Evolutionary conservation across 2,797 vertebrate genomes (phyloP).

Genomic region (Peromyscus aztecus): DNA sequence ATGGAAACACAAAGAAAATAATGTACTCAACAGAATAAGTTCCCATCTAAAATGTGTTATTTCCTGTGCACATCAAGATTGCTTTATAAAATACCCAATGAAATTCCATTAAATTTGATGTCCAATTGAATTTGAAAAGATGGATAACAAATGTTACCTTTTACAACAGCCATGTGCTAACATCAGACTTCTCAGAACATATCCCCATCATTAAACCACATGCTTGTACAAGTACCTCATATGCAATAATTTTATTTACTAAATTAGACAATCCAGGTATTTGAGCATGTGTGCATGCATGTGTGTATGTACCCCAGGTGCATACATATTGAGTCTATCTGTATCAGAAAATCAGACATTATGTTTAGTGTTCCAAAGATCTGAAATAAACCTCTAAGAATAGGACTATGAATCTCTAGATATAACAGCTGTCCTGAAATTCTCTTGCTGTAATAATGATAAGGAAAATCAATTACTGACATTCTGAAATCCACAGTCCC

Average conservation of each 20-base stretch:
- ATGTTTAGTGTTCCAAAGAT: background rate
- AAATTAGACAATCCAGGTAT: background rate
- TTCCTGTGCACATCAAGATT: background rate
- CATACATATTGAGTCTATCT: background rate
- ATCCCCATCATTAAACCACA: background rate
- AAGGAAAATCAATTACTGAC: background rate
- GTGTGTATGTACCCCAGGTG: background rate
- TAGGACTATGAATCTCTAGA: background rate
- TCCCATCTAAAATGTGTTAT: background rate
- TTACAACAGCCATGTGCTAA: background rate
- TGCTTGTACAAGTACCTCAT: background rate
- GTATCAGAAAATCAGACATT: conserved; percentile 2
- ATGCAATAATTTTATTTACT: conserved; percentile 20
- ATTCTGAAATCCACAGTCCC: conserved; percentile 3
- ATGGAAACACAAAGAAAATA: conserved; percentile 39
- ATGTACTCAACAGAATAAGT: background rate
- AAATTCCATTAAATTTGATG: background rate
- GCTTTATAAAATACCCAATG: background rate
- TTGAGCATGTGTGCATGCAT: background rate
- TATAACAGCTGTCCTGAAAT: background rate
- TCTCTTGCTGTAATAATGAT: background rate
- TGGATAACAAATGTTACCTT: background rate
- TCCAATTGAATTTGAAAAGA: conserved; percentile 3
- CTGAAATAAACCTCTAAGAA: background rate
- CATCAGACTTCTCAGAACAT: background rate